phyloP scores from a whole-genome alignment of 2,797 vertebrate species.

The Enteromius trimaculatus region DNA sequence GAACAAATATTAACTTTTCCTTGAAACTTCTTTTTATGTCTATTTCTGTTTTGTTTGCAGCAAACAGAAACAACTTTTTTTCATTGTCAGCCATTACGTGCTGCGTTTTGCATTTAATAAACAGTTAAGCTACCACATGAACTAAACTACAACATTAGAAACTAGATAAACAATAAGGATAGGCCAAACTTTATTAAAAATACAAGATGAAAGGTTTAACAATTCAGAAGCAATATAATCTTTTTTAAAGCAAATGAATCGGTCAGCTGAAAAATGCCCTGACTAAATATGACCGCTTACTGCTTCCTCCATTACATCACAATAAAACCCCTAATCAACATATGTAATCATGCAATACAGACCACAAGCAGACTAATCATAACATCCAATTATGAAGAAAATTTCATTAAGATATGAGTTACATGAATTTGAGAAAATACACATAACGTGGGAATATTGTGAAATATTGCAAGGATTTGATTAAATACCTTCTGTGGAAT shows the following conservation, averaged over 20 bases:
- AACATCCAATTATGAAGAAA: slow-evolving; percentile 54
- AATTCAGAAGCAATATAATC: neutral
- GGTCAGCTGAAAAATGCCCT: neutral
- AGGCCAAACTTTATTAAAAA: slow-evolving; percentile 44
- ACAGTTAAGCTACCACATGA: neutral
- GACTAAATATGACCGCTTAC: neutral
- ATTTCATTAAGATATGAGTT: slow-evolving; percentile 35
- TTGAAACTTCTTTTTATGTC: no score
- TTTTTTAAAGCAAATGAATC: neutral
- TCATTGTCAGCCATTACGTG: neutral
- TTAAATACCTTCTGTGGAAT: slow-evolving; percentile 13
- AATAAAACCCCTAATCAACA: slow-evolving; percentile 62
- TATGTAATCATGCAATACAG: slow-evolving; percentile 78
- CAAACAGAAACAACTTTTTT: neutral
- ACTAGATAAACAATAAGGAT: slow-evolving; percentile 16
- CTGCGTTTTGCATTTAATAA: neutral
- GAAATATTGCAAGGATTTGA: neutral
- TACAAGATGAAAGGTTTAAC: slow-evolving; percentile 42
- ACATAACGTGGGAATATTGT: slow-evolving; percentile 1
- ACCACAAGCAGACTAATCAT: slow-evolving; percentile 68
- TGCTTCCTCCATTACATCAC: slow-evolving; percentile 26
- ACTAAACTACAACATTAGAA: slow-evolving; percentile 23
- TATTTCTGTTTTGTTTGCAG: neutral
- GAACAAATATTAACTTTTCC: neutral
- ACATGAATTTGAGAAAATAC: slow-evolving; percentile 55